Conservation (phyloP, 1,140 invertebrate genomes). For the Bombus cullumanus region DNA sequence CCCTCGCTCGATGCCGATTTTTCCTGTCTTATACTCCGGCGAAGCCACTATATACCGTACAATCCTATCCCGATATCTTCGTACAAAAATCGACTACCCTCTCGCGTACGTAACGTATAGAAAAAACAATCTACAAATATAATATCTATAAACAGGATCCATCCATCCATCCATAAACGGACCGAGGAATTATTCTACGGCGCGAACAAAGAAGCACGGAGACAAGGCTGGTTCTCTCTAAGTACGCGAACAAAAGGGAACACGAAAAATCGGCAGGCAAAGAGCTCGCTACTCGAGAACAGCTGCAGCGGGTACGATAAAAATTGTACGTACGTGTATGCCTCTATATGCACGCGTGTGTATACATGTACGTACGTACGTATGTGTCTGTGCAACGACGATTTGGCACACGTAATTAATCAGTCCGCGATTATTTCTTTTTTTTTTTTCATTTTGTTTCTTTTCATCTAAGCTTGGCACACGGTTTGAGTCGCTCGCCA, state of each 20-base stretch:
- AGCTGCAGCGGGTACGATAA: slow-evolving; percentile 26
- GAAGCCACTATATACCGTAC: neutral
- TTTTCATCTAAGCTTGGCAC: slow-evolving; percentile 70
- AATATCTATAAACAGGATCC: neutral
- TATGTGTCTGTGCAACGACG: slow-evolving; percentile 50
- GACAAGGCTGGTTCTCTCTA: neutral
- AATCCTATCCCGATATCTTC: neutral
- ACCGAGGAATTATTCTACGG: neutral
- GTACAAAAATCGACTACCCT: neutral
- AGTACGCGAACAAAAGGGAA: slow-evolving; percentile 32
- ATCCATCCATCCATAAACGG: neutral
- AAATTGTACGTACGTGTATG: slow-evolving; percentile 5
- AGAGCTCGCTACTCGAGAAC: slow-evolving; percentile 18
- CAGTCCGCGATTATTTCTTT: slow-evolving; percentile 25
- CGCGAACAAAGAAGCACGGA: neutral
- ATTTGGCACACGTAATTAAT: slow-evolving; percentile 76
- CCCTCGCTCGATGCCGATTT: slow-evolving; percentile 19
- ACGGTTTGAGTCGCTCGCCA: slow-evolving; percentile 64
- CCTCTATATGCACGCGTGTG: neutral
- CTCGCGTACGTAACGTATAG: too few relatives aligned
- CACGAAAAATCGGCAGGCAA: slow-evolving; percentile 38
- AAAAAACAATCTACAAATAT: neutral
- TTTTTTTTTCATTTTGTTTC: neutral
- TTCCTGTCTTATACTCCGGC: neutral
- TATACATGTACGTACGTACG: neutral